These are phyloP conservation scores for Lycaon pictus DNA, from an alignment of 2,113 vertebrate species.

Conservation along the genomic window DNA sequence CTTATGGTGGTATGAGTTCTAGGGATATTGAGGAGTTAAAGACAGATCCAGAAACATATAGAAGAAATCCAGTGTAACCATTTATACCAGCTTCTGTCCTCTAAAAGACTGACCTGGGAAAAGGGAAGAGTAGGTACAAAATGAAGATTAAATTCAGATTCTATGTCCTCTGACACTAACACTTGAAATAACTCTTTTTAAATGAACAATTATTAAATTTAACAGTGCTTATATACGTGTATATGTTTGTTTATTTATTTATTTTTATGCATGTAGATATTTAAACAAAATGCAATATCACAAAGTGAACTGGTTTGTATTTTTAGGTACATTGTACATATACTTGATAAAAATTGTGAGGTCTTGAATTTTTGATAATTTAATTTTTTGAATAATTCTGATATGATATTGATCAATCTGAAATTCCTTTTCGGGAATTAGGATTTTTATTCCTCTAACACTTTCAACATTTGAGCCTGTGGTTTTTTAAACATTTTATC, in stretches of 20 bases:
- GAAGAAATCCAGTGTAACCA: neutral
- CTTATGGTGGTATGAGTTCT: neutral
- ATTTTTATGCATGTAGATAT: neutral
- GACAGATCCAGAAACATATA: neutral
- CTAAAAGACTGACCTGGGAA: neutral
- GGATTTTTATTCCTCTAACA: slow-evolving; percentile 6
- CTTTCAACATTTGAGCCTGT: neutral
- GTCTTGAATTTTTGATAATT: neutral
- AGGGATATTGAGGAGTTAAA: neutral
- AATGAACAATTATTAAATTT: neutral
- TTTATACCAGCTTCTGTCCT: neutral
- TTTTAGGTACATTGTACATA: neutral
- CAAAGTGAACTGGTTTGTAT: neutral
- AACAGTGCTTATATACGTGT: neutral
- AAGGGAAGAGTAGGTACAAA: neutral
- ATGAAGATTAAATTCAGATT: neutral
- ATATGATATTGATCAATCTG: neutral
- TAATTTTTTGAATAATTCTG: neutral
- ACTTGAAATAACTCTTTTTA: neutral
- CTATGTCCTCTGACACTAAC: neutral
- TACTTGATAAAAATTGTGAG: neutral
- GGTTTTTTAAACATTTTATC: neutral
- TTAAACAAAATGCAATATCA: neutral
- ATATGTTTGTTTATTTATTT: neutral
- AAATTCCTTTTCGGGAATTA: neutral